Base-by-base conservation (phyloP, 2,888 invertebrate species). In the Stenchaetothrips biformis region DNA sequence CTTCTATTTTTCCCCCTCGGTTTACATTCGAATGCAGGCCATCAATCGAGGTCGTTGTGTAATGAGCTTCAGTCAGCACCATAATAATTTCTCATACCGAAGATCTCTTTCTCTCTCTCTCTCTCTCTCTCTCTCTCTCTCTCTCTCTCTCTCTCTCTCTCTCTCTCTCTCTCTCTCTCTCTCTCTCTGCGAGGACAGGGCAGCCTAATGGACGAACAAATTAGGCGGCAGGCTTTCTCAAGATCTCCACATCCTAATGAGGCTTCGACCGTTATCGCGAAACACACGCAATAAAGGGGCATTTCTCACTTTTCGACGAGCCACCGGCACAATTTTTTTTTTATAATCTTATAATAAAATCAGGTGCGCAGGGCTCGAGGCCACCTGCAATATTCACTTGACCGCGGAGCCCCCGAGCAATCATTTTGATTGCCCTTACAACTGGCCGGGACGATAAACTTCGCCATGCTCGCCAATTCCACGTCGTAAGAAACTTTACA, bases 141-240 rank as follows among this genome's bases (percentile, higher is more conserved):
- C 21, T 21, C 4, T 9, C 67, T 67, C 67, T 21, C n/a, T 67
- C 67, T 53, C 53, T 53, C 53, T 49, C 53, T 53, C 53, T 53
- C 53, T 53, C 53, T 53, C 53, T 53, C 53, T 53, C 53, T 53
- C 53, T 53, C 53, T 18, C 53, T 11, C 53, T 53, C 8, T 53
- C 11, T 53, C 13, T 53, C 16, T 53, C 53, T 53, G 13, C n/a
- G 13, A 53, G 53, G 53, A 53, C 53, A 53, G 8, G 13, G 67
- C 67, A 74, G 67, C 67, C 67, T 74, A 74, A 74, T 74, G 67
- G 67, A 74, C 67, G 67, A 74, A 74, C 67, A 74, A 74, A 74
- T 74, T 74, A 74, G 67, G 67, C 21, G 21, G 67, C 25, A 21
- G 67, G 67, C 67, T 74, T 74, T 74, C 67, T 74, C 67, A 25